These are phyloP conservation scores for Neuroscelio doddi DNA, from an alignment of 2,888 invertebrate species.

Conservation along the genomic window DNA sequence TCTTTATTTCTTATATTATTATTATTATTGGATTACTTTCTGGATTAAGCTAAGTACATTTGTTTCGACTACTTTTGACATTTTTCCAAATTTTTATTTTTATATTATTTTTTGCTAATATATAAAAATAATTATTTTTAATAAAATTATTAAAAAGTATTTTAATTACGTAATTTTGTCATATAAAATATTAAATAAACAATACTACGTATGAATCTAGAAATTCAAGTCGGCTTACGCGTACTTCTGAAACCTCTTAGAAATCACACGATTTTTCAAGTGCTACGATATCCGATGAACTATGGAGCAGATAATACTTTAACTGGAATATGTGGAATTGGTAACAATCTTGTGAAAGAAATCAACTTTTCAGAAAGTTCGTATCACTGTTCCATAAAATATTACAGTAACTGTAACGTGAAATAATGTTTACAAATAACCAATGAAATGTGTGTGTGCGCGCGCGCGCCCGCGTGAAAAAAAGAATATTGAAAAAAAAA, in stretches of 20 bases:
- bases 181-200: background rate
- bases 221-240: background rate
- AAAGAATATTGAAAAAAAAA: no score
- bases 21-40: slow-evolving; percentile 8
- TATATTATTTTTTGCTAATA: no score
- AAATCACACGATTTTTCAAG: background rate
- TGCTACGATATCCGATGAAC: background rate
- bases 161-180: background rate
- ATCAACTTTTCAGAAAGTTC: background rate
- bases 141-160: no score
- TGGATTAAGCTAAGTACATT: slow-evolving; percentile 5
- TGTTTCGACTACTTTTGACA: slow-evolving; percentile 15
- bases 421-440: no score
- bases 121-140: no score
- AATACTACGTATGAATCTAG: background rate
- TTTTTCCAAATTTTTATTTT: background rate
- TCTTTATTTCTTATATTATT: slow-evolving; percentile 38
- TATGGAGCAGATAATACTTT: background rate
- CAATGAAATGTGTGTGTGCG: no score
- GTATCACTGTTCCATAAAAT: no score
- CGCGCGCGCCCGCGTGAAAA: no score
- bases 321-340: background rate
- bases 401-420: no score
- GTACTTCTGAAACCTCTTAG: background rate
- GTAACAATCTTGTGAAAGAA: background rate